Percentiles rank a stretch among this genome's conserved stretches.
phyloP scores from a whole-genome alignment of 2,113 vertebrate genomes.

The Odocoileus hemionus region DNA sequence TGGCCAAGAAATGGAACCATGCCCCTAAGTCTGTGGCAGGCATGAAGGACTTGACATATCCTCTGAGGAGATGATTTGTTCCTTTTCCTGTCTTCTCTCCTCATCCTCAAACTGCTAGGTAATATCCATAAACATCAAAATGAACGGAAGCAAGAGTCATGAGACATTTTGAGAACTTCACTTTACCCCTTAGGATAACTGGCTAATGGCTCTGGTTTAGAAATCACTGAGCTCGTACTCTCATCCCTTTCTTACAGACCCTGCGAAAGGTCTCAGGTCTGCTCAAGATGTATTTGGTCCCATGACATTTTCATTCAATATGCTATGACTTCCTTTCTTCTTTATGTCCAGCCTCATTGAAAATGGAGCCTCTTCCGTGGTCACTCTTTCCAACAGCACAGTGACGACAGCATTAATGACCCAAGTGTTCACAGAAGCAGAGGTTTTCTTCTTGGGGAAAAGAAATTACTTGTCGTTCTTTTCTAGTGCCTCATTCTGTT shows the following conservation, averaged over 20 bases:
- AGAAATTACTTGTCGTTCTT: background rate
- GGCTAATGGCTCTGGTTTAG: background rate
- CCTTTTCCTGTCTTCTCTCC: background rate
- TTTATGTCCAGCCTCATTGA: background rate
- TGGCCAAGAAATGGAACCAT: background rate
- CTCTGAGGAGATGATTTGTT: background rate
- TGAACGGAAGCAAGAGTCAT: background rate
- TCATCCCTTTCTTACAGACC: background rate
- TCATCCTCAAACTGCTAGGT: background rate
- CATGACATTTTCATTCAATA: background rate
- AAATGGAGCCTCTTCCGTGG: background rate
- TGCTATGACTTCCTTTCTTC: background rate
- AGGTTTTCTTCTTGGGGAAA: background rate
- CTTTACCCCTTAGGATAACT: background rate
- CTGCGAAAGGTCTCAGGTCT: background rate
- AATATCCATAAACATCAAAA: background rate
- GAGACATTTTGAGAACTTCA: background rate
- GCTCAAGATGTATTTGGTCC: background rate
- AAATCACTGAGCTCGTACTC: background rate
- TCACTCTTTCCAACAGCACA: background rate
- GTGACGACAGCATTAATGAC: background rate
- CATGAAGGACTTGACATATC: rapidly evolving
- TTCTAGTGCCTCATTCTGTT: conserved; percentile 45
- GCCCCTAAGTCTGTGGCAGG: too few relatives aligned
- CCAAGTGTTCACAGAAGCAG: background rate